Evolutionary conservation across 2,888 invertebrate species (phyloP).

Genomic region (Cosmopolites sordidus): DNA sequence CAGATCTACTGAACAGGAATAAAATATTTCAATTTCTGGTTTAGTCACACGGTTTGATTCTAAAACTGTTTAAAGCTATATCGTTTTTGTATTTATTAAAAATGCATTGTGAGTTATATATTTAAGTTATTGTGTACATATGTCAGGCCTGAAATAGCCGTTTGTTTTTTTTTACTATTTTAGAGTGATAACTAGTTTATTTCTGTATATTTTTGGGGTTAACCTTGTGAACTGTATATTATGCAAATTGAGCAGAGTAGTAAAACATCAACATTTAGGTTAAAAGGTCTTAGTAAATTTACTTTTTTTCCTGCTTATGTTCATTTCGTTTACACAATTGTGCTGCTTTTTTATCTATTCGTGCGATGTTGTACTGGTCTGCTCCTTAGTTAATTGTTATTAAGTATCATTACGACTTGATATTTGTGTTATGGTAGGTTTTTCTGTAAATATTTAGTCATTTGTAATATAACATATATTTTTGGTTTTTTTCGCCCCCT

Average conservation of each 20-base stretch:
- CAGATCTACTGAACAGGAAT: too few relatives aligned
- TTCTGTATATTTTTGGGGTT: conserved; percentile 16
- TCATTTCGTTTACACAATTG: too few relatives aligned
- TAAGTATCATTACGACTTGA: not conserved
- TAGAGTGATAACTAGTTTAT: conserved; percentile 11
- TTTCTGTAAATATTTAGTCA: not conserved
- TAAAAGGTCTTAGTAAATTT: too few relatives aligned
- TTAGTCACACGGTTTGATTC: not conserved
- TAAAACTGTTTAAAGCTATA: not conserved
- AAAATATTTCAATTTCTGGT: not conserved
- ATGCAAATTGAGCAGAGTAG: not conserved
- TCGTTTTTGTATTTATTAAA: conserved; percentile 13
- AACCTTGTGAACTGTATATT: conserved; percentile 23
- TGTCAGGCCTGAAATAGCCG: conserved; percentile 7
- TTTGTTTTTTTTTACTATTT: conserved; percentile 13
- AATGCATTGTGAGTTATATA: conserved; percentile 11
- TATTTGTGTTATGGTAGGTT: not conserved
- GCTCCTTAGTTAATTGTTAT: not conserved
- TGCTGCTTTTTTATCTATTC: too few relatives aligned
- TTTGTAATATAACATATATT: conserved; percentile 9
- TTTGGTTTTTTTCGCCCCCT: conserved; percentile 25
- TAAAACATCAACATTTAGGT: not conserved
- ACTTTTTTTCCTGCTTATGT: too few relatives aligned
- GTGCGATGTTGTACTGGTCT: too few relatives aligned
- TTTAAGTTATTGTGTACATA: conserved; percentile 17